These are phyloP conservation scores for Drosophila bocki DNA, from an alignment of 1,140 invertebrate genomes.

Conservation along the genomic window DNA sequence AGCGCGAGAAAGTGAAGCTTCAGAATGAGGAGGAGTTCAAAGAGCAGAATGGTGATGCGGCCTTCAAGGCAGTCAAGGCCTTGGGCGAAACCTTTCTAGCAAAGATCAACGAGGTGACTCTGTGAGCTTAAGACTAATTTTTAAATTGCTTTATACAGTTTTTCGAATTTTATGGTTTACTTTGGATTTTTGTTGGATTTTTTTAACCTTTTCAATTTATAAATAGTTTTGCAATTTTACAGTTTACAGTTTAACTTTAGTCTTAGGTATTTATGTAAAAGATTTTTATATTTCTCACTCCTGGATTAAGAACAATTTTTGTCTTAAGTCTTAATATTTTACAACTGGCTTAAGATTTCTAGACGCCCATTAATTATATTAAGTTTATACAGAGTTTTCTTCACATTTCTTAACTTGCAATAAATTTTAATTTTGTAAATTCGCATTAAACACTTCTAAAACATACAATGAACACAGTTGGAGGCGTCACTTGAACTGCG, in stretches of 20 bases:
- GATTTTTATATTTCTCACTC: slow-evolving; percentile 9
- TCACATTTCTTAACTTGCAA: slow-evolving; percentile 62
- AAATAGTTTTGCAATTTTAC: background rate
- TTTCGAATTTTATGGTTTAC: background rate
- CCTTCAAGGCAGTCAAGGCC: slow-evolving; percentile 76
- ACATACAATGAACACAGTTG: slow-evolving; percentile 63
- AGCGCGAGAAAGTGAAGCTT: slow-evolving; percentile 61
- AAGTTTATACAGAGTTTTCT: slow-evolving; percentile 16
- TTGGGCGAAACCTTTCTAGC: slow-evolving; percentile 65
- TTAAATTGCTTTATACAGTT: background rate
- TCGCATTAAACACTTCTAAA: slow-evolving; percentile 64
- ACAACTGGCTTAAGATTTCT: background rate
- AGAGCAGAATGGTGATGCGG: slow-evolving; percentile 74
- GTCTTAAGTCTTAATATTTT: background rate
- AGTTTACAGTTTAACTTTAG: background rate
- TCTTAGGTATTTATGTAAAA: background rate
- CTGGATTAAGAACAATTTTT: background rate
- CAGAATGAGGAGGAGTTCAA: slow-evolving; percentile 71
- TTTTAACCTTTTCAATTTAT: background rate
- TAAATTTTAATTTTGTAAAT: slow-evolving; percentile 79
- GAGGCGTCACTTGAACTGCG: slow-evolving; percentile 59
- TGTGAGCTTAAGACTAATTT: slow-evolving; percentile 20
- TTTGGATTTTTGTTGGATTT: background rate
- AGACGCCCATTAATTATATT: slow-evolving; percentile 1
- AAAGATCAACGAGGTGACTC: slow-evolving; percentile 61